These are phyloP conservation scores for Daubentonia madagascariensis DNA, from an alignment of 2,113 vertebrate genomes.

Conservation along the genomic window DNA sequence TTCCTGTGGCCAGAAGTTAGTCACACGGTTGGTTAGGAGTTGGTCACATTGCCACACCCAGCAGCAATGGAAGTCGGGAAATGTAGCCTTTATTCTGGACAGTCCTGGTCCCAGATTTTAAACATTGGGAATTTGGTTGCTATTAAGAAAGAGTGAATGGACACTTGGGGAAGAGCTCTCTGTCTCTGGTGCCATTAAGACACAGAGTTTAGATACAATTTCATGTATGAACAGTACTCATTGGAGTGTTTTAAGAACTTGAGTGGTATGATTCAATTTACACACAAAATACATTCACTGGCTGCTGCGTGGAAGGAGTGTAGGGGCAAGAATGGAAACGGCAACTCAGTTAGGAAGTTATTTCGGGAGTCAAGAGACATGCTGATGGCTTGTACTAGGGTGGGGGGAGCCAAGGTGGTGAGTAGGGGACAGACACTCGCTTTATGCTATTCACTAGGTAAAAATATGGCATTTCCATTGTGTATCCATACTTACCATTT, in stretches of 20 bases:
- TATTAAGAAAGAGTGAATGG: neutral
- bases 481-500: neutral
- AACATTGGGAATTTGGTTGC: neutral
- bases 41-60: neutral
- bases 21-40: neutral
- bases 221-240: neutral
- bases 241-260: neutral
- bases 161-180: neutral
- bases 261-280: neutral
- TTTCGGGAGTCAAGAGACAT: neutral
- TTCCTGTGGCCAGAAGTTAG: neutral
- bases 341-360: neutral
- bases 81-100: neutral
- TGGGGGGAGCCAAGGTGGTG: too few relatives aligned
- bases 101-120: neutral
- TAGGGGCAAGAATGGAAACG: neutral
- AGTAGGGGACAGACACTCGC: too few relatives aligned
- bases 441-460: neutral
- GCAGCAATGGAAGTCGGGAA: neutral
- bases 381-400: neutral
- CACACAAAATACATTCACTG: neutral
- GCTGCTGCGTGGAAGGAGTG: neutral
- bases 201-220: neutral
- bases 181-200: neutral
- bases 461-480: neutral